Conservation (phyloP, 2,888 invertebrate genomes). For the Perithous albicinctus region DNA sequence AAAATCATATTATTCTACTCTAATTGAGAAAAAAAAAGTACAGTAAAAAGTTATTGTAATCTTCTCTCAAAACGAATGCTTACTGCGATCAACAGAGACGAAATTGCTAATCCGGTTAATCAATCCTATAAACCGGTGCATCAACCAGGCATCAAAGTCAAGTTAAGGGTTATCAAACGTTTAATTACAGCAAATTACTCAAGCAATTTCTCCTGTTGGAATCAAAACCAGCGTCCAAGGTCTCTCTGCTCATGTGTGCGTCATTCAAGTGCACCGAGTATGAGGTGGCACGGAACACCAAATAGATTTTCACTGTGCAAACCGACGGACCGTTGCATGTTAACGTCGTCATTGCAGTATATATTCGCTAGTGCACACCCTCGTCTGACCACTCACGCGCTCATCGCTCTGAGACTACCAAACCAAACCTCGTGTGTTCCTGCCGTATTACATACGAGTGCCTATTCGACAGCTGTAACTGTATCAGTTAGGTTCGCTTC, state of each 20-base stretch:
- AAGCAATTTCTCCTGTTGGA: conserved; percentile 2
- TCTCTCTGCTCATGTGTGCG: background rate
- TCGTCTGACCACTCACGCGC: conserved; percentile 1
- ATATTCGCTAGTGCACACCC: background rate
- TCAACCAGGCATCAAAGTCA: conserved; percentile 60
- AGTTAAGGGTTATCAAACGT: conserved; percentile 42
- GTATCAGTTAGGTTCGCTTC: background rate
- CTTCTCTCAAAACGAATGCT: too few relatives aligned
- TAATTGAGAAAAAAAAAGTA: too few relatives aligned
- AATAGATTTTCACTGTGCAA: conserved; percentile 9
- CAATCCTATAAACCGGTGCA: background rate
- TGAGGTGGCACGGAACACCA: background rate
- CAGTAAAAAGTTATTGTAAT: too few relatives aligned
- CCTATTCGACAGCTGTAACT: background rate
- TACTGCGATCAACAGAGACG: background rate
- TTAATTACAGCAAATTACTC: conserved; percentile 1
- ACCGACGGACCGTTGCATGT: conserved; percentile 3
- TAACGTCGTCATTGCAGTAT: conserved; percentile 13
- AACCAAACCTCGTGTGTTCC: background rate
- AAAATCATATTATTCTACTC: too few relatives aligned
- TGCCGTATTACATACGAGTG: background rate
- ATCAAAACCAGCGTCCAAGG: conserved; percentile 12
- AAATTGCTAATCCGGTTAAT: background rate
- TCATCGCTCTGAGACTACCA: background rate
- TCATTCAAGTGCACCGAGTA: background rate